phyloP scores from a whole-genome alignment of 2,888 invertebrate species.

The Drosophila paramelanica region DNA sequence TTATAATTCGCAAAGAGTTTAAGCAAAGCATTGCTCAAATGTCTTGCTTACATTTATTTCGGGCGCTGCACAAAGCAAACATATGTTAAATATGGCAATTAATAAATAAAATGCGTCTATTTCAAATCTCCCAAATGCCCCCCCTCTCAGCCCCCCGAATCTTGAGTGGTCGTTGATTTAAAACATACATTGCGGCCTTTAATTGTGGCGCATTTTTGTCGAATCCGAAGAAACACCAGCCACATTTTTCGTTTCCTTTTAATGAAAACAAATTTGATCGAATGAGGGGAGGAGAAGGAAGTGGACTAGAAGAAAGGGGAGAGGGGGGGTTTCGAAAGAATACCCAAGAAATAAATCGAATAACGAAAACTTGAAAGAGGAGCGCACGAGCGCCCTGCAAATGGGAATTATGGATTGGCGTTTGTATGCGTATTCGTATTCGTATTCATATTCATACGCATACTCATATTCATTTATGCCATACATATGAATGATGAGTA shows the following conservation, averaged over 20 bases:
- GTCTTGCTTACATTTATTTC: constrained; percentile 21
- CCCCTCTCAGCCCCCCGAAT: constrained; percentile 4
- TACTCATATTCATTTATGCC: not conserved
- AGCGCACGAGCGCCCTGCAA: constrained; percentile 43
- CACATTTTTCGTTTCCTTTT: constrained; percentile 73
- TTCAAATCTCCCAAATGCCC: constrained; percentile 31
- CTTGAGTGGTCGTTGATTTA: constrained; percentile 67
- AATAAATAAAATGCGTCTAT: constrained; percentile 72
- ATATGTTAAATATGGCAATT: constrained; percentile 71
- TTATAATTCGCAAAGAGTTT: constrained; percentile 14
- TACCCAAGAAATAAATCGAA: constrained; percentile 54
- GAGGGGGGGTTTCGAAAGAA: constrained; percentile 2
- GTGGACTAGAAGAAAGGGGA: not conserved
- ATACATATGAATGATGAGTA: not conserved
- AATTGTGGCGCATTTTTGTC: constrained; percentile 64
- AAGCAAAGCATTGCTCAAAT: not conserved
- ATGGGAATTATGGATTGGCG: constrained; percentile 45
- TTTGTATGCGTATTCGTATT: constrained; percentile 1
- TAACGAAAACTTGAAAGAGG: constrained; percentile 56
- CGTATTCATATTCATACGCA: not conserved
- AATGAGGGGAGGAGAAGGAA: constrained; percentile 7
- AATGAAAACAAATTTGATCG: constrained; percentile 74
- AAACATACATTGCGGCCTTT: constrained; percentile 71
- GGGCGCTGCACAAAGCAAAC: constrained; percentile 22
- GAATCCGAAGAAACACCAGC: constrained; percentile 53